A percentile compares a stretch with the other conserved stretches of the same genome.
Evolutionary conservation across 2,113 vertebrate species (phyloP).

Genomic region (Numida meleagris): DNA sequence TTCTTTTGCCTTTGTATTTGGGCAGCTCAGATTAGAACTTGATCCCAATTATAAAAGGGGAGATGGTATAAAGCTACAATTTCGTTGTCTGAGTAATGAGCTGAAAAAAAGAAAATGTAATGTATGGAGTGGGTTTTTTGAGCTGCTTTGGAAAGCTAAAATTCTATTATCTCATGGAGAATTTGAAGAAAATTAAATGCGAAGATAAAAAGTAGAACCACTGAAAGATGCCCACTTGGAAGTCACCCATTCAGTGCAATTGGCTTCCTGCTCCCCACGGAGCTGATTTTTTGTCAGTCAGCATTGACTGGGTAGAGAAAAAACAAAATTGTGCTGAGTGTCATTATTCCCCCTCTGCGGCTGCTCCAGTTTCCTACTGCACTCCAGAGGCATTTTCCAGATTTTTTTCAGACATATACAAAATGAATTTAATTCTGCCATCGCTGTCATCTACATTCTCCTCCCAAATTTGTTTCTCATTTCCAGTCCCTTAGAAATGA

Average conservation of each 20-base stretch:
- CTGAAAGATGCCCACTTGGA: neutral
- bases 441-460: neutral
- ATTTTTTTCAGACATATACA: neutral
- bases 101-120: neutral
- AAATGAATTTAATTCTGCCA: neutral
- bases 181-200: neutral
- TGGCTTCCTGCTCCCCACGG: neutral
- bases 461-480: neutral
- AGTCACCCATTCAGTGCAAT: neutral
- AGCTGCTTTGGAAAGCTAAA: neutral
- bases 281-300: neutral
- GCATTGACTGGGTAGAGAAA: neutral
- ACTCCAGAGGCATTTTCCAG: neutral
- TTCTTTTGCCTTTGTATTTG: neutral
- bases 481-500: neutral
- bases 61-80: neutral
- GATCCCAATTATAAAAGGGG: neutral
- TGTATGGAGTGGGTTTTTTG: rapidly evolving
- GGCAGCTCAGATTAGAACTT: neutral
- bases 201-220: neutral
- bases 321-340: neutral
- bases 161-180: neutral
- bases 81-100: neutral
- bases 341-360: neutral
- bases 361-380: neutral